Evolutionary conservation across 2,888 invertebrate genomes (phyloP).

Genomic region (Dilophus febrilis): DNA sequence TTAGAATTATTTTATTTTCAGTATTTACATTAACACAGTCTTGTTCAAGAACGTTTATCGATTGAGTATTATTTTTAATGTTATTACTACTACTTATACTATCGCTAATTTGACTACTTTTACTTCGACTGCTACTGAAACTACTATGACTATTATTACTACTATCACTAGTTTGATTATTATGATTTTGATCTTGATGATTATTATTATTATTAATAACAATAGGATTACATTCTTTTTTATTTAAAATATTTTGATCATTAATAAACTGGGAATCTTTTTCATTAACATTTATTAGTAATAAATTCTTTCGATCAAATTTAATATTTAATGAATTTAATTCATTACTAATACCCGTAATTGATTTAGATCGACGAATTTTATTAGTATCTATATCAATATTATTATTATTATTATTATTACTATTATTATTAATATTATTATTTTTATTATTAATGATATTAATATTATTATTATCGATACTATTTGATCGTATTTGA

Average conservation of each 20-base stretch:
- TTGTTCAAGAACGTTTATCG: neutral
- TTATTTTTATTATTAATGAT: conserved; percentile 11
- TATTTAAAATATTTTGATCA: conserved; percentile 8
- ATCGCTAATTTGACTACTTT: no score
- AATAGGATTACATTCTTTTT: conserved; percentile 8
- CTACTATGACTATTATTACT: no score
- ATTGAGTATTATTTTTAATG: neutral
- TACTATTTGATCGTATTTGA: conserved; percentile 3
- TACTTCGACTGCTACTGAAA: no score
- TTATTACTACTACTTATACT: no score
- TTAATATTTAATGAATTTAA: no score
- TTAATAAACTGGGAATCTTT: conserved; percentile 4
- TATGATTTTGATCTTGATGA: neutral
- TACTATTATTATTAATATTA: neutral
- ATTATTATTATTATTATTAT: neutral
- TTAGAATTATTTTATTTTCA: neutral
- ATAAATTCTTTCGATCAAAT: conserved; percentile 1
- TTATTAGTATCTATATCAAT: neutral
- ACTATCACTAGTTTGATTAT: no score
- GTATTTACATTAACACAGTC: neutral
- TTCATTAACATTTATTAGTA: no score
- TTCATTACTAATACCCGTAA: conserved; percentile 4
- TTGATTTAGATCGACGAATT: conserved; percentile 5
- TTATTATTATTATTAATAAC: conserved; percentile 5
- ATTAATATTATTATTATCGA: conserved; percentile 7